phyloP scores from a whole-genome alignment of 2,888 invertebrate species.

The Oligia strigilis region DNA sequence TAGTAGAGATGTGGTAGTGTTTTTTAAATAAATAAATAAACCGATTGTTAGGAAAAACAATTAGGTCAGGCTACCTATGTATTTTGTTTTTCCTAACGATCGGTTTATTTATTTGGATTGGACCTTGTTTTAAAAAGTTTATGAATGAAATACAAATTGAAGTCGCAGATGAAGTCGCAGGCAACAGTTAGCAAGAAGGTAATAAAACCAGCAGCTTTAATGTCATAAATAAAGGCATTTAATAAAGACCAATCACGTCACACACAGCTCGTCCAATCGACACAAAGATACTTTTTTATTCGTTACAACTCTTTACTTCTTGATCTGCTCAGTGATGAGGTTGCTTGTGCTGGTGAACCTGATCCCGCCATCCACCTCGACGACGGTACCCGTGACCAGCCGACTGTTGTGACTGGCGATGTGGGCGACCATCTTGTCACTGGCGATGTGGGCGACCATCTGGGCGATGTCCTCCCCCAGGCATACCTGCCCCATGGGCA shows the following conservation, averaged over 20 bases:
- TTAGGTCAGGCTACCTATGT: no score
- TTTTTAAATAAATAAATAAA: no score
- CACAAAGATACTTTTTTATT: neutral
- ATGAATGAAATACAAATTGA: no score
- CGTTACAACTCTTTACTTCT: neutral
- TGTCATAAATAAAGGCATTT: no score
- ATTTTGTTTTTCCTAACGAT: no score
- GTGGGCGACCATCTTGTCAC: conserved; percentile 94
- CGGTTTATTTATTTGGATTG: no score
- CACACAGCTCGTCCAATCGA: no score
- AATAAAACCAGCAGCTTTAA: neutral
- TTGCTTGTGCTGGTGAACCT: conserved; percentile 34
- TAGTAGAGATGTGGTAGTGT: no score
- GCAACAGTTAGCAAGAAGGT: neutral
- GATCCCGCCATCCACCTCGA: conserved; percentile 70
- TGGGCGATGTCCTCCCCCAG: conserved; percentile 93
- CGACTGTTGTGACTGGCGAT: conserved; percentile 95
- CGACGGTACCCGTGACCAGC: conserved; percentile 93
- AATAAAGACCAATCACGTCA: no score
- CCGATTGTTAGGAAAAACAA: no score
- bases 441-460: conserved; percentile 95
- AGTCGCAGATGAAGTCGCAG: no score
- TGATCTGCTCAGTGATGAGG: conserved; percentile 23
- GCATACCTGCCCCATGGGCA: conserved; percentile 69
- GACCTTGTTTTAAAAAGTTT: no score